Evolutionary conservation across 2,113 vertebrate species (phyloP).

Genomic region (Rhodinocichla rosea): DNA sequence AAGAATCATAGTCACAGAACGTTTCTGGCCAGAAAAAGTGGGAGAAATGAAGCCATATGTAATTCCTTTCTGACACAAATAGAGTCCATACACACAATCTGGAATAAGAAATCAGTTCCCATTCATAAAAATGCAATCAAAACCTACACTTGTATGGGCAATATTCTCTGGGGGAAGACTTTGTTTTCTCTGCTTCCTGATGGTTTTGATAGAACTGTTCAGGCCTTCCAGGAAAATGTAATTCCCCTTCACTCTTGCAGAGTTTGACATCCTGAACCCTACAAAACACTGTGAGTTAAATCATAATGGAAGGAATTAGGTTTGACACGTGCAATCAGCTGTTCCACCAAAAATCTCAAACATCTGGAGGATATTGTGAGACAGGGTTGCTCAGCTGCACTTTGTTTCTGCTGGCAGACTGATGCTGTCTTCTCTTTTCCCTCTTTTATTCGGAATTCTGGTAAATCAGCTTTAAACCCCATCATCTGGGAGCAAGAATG

Average conservation of each 20-base stretch:
- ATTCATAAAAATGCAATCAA: background rate
- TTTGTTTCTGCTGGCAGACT: background rate
- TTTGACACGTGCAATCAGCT: background rate
- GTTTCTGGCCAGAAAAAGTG: constrained; percentile 61
- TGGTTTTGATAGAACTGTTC: constrained; percentile 70
- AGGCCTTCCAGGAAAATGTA: constrained; percentile 72
- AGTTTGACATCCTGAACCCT: constrained; percentile 63
- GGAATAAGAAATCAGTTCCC: background rate
- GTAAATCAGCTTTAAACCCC: background rate
- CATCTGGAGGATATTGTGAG: background rate
- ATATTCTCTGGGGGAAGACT: background rate
- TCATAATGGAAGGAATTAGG: background rate
- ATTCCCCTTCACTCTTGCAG: constrained; percentile 59
- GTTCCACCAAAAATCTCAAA: background rate
- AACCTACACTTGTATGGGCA: background rate
- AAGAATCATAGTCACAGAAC: constrained; percentile 72
- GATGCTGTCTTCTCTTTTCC: background rate
- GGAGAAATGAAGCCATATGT: constrained; percentile 73
- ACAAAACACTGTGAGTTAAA: constrained; percentile 66
- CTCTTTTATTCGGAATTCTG: background rate
- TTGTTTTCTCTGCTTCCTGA: constrained; percentile 70
- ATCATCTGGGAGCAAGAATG: background rate
- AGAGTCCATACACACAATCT: constrained; percentile 81
- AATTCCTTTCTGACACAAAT: constrained; percentile 52
- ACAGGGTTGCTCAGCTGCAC: background rate